phyloP scores from a whole-genome alignment of 1,140 invertebrate genomes.

The Medauroidea extradentata region DNA sequence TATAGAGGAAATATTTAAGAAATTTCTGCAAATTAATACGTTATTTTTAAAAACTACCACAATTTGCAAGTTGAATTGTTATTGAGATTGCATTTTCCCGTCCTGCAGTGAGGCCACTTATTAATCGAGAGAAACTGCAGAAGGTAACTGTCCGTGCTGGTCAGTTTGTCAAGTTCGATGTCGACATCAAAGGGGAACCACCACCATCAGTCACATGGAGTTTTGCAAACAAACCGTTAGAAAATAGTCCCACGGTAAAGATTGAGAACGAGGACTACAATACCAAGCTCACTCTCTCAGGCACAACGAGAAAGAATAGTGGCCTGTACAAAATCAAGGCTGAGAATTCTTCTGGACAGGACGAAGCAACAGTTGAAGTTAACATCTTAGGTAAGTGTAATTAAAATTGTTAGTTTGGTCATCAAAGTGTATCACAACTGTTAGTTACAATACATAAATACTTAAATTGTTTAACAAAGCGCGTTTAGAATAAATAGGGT shows the following conservation, averaged over 20 bases:
- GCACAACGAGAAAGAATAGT: constrained; percentile 75
- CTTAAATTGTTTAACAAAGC: too few species aligned
- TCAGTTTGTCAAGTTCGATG: constrained; percentile 84
- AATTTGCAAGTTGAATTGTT: not conserved
- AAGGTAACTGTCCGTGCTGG: constrained; percentile 87
- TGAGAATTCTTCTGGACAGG: constrained; percentile 87
- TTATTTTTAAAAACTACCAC: not conserved
- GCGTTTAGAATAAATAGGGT: too few species aligned
- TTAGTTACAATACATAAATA: too few species aligned
- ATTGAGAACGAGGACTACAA: constrained; percentile 93
- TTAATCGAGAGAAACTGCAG: constrained; percentile 88
- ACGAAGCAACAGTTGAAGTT: constrained; percentile 92
- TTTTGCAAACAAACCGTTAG: constrained; percentile 63
- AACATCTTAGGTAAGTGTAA: constrained; percentile 78
- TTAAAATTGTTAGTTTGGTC: not conserved
- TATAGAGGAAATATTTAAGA: not conserved
- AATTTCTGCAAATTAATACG: not conserved
- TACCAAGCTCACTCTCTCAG: constrained; percentile 77
- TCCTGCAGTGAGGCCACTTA: constrained; percentile 80
- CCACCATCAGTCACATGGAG: constrained; percentile 89
- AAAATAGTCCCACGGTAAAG: constrained; percentile 56
- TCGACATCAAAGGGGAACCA: constrained; percentile 93
- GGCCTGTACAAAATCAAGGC: constrained; percentile 90
- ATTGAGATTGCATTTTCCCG: constrained; percentile 17
- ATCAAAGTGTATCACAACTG: not conserved